Base-by-base conservation (phyloP, 2,888 invertebrate genomes). In the Sphaeridia pumilis region DNA sequence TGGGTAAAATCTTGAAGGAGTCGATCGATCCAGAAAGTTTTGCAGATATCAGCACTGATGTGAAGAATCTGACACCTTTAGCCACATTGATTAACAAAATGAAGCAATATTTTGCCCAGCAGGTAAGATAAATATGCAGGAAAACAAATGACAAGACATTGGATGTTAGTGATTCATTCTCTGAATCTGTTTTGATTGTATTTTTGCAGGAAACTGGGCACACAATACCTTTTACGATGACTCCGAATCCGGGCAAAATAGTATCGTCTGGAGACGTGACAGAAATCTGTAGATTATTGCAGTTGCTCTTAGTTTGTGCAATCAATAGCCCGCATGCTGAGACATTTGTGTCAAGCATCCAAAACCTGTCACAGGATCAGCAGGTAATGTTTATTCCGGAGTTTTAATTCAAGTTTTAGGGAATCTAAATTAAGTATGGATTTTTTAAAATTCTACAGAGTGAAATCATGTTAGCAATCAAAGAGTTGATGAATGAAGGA, bases 401-500 rank as follows among this genome's bases (percentile, higher is more conserved):
- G 14, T 31, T 31, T 31, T 31, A 31, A 7, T 31, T 31, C 10
- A 31, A 31, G 14, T 14, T 31, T 31, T 7, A 31, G 31, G 10
- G 10, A 31, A 10, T 10, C 7, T 31, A 10, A 10, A 10, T 31
- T 10, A 14, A 31, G 10, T 31, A 7, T 31, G 10, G 7, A 10
- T 31, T 7, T 7, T 31, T 10, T 31, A 31, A 10, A 31, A 10
- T 31, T 14, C 7, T 10, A 21, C 48, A 65, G 63, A 83, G 86
- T 65, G 88, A 85, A 54, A 88, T 95, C 63, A 95, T 93, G 90
- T 84, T 86, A 68, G 92, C 92, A 12, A 87, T 95, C 67, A 92
- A 95, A 74, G 89, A 75, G 61, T 58, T 73, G 50, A 64, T 68
- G 14, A 14, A 14, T 31, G 31, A 7, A 31, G 31, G 10, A 31